A percentile compares a stretch with the other conserved stretches of the same genome.
Evolutionary conservation across 2,113 vertebrate species (phyloP).

Genomic region (Rousettus leschenaultii): DNA sequence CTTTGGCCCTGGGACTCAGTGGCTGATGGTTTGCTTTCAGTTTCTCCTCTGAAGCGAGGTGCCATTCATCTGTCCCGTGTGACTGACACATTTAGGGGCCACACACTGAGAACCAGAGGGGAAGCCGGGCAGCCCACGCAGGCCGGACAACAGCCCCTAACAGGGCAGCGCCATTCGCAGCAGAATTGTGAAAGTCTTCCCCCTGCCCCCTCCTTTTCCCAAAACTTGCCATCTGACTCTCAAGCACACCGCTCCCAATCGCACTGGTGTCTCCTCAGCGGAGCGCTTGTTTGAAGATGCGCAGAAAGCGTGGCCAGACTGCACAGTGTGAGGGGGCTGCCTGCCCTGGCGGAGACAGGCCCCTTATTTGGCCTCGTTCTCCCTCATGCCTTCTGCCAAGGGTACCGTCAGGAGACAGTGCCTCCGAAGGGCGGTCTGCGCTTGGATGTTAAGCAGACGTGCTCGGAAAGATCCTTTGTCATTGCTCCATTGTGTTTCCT

Average conservation of each 20-base stretch:
- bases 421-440: not conserved
- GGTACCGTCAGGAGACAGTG: not conserved
- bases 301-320: not conserved
- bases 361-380: conserved; percentile 10
- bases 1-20: not conserved
- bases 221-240: not conserved
- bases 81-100: rapidly evolving
- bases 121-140: rapidly evolving
- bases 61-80: rapidly evolving
- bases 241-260: not conserved
- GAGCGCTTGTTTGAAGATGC: not conserved
- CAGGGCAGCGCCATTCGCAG: not conserved
- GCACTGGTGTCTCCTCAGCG: not conserved
- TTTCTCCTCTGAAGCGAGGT: not conserved
- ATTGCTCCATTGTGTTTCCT: not conserved
- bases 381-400: not conserved
- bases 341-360: not conserved
- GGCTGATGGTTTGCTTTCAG: not conserved
- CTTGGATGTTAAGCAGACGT: not conserved
- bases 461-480: not conserved
- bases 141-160: not conserved
- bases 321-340: rapidly evolving
- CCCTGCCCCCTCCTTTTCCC: not conserved
- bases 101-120: not conserved
- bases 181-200: not conserved